Evolutionary conservation across 2,888 invertebrate species (phyloP).

Genomic region (Acanthosepion lycidas): DNA sequence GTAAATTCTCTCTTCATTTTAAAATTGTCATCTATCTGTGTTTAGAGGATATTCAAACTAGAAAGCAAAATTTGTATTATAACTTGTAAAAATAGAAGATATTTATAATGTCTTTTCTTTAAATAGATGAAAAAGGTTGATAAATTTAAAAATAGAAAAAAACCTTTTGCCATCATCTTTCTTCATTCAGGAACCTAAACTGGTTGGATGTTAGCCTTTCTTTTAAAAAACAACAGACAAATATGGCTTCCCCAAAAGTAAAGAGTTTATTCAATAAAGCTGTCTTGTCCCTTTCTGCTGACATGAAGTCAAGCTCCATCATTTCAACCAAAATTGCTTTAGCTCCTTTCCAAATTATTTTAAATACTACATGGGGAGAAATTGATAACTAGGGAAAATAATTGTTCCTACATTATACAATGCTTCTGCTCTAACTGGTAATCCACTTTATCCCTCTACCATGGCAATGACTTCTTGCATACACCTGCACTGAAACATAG

Average conservation of each 20-base stretch:
- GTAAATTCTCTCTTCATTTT: too few species aligned
- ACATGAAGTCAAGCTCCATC: not conserved
- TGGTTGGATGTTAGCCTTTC: too few species aligned
- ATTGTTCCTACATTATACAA: not conserved
- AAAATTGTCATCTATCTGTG: too few species aligned
- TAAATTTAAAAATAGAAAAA: too few species aligned
- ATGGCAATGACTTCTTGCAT: constrained; percentile 13
- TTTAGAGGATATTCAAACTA: too few species aligned
- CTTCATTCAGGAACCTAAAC: too few species aligned
- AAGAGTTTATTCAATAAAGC: not conserved
- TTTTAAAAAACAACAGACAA: not conserved
- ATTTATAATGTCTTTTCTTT: too few species aligned
- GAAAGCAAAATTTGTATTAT: too few species aligned
- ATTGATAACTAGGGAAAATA: not conserved
- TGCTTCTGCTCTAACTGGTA: not conserved
- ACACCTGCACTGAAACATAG: constrained; percentile 23
- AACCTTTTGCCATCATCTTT: too few species aligned
- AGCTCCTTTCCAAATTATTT: not conserved
- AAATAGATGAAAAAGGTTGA: too few species aligned
- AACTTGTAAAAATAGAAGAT: too few species aligned
- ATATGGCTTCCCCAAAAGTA: not conserved
- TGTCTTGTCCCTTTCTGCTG: not conserved
- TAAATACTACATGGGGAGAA: not conserved
- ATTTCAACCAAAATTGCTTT: not conserved
- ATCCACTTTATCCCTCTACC: constrained; percentile 33